Base-by-base conservation (phyloP, 1,140 invertebrate genomes). In the Nephila pilipes region DNA sequence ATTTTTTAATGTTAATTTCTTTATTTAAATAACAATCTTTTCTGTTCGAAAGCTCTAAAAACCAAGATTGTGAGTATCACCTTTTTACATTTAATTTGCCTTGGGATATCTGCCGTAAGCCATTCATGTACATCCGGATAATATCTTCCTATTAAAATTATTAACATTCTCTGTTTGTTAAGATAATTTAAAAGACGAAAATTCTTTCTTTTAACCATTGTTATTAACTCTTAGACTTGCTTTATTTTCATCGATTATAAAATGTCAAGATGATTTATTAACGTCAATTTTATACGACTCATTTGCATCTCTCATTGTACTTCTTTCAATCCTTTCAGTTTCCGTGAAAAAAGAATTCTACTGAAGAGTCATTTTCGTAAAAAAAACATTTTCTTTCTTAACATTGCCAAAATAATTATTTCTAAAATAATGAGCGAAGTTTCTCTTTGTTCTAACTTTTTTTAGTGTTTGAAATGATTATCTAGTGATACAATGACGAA, bases 221-320 rank as follows among this genome's bases (percentile, higher is more conserved):
- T 81, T 81, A 55, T 81, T 81, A 81, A 81, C 80, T 81, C 80
- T 54, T 55, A 22, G 46, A 81, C 38, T 54, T 25, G 18, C 38
- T 81, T 54, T 54, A 81, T 81, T 79, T 90, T 58, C 20, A 80
- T 55, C 69, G 75, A 80, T 80, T 79, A 57, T 90, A 79, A 80
- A 90, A 90, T 58, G 88, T 90, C 88, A 90, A 79, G 75, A 90
- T 80, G 88, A 90, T 90, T 90, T 80, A 90, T 90, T 90, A 80
- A 90, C 88, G 65, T 80, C 38, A 80, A 90, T 69, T 36, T 88
- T 65, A 88, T 69, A 29, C 32, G 36, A n/a, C 88, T 90, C 88
- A 90, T 90, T 90, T 90, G 29, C 88, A 90, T 90, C 88, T 90
- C 80, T 90, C 55, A 90, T 80, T 90, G 88, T 79, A 80, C 58